These are phyloP conservation scores for Lapara coniferarum DNA, from an alignment of 2,888 invertebrate genomes.

Conservation along the genomic window DNA sequence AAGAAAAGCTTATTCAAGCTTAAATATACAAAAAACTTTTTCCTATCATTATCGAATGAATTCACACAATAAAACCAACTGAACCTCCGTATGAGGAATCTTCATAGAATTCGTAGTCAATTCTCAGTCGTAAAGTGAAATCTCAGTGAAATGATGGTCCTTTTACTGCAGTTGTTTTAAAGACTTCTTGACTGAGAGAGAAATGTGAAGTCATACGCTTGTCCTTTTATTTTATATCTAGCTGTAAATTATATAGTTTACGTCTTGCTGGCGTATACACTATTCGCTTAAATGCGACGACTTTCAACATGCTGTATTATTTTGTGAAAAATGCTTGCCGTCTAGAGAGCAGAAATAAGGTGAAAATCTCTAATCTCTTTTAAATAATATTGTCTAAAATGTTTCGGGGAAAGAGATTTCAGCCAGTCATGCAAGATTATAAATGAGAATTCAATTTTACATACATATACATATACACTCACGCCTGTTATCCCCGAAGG, in stretches of 20 bases:
- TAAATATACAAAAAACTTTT: neutral
- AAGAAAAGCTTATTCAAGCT: neutral
- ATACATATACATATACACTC: too few species aligned
- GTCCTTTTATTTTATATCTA: slow-evolving; percentile 30
- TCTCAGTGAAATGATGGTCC: slow-evolving; percentile 26
- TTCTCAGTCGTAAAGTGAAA: slow-evolving; percentile 28
- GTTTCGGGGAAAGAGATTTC: too few species aligned
- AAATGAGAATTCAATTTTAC: too few species aligned
- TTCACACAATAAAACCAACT: slow-evolving; percentile 25
- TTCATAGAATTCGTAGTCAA: slow-evolving; percentile 28
- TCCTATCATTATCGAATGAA: neutral
- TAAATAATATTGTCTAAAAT: neutral
- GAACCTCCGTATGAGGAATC: slow-evolving; percentile 24
- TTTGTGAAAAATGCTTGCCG: neutral
- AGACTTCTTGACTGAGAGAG: slow-evolving; percentile 32
- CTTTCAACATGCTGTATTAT: neutral
- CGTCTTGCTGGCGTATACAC: slow-evolving; percentile 6
- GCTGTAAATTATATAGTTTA: slow-evolving; percentile 16
- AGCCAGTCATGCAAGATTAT: too few species aligned
- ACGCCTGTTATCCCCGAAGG: too few species aligned
- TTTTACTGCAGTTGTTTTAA: slow-evolving; percentile 31
- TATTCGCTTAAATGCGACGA: neutral
- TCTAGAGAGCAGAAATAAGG: neutral
- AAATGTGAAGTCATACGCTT: slow-evolving; percentile 21
- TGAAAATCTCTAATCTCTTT: neutral